phyloP scores from a whole-genome alignment of 2,888 invertebrate species.

The Diaphora mendica region DNA sequence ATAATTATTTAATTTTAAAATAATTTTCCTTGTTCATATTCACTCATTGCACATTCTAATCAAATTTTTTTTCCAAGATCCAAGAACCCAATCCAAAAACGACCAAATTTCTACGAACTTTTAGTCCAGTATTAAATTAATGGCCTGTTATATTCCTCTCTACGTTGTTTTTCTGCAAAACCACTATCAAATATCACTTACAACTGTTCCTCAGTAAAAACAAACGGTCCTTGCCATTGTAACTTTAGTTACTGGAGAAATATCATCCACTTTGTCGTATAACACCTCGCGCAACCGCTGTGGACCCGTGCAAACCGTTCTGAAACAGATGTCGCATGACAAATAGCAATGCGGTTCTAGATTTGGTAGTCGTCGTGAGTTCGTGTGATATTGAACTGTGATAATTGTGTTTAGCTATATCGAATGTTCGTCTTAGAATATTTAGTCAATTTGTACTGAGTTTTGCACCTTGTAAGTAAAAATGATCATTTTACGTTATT shows the following conservation, averaged over 20 bases:
- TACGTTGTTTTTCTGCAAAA: slow-evolving; percentile 45
- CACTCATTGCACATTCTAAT: not conserved
- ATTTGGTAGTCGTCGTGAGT: slow-evolving; percentile 55
- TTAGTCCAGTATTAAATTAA: not conserved
- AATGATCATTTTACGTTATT: not conserved
- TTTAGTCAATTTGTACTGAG: not conserved
- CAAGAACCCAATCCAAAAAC: not conserved
- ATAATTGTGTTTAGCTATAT: slow-evolving; percentile 30
- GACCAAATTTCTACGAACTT: too few species aligned
- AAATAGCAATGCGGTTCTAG: slow-evolving; percentile 73
- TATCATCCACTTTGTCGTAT: slow-evolving; percentile 53
- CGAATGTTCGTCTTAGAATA: not conserved
- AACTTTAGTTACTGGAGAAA: slow-evolving; percentile 41
- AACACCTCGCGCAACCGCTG: slow-evolving; percentile 58
- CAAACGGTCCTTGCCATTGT: slow-evolving; percentile 38
- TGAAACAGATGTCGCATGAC: slow-evolving; percentile 73
- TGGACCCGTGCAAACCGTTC: slow-evolving; percentile 68
- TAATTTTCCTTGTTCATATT: not conserved
- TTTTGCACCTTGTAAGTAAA: not conserved
- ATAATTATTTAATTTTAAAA: too few species aligned
- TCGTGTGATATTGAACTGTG: slow-evolving; percentile 40
- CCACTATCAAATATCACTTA: slow-evolving; percentile 62
- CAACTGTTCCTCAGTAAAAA: slow-evolving; percentile 63
- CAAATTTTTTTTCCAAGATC: not conserved
- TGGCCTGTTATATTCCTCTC: slow-evolving; percentile 8